These are phyloP conservation scores for Sesamia nonagrioides DNA, from an alignment of 1,140 invertebrate species.

Conservation along the genomic window DNA sequence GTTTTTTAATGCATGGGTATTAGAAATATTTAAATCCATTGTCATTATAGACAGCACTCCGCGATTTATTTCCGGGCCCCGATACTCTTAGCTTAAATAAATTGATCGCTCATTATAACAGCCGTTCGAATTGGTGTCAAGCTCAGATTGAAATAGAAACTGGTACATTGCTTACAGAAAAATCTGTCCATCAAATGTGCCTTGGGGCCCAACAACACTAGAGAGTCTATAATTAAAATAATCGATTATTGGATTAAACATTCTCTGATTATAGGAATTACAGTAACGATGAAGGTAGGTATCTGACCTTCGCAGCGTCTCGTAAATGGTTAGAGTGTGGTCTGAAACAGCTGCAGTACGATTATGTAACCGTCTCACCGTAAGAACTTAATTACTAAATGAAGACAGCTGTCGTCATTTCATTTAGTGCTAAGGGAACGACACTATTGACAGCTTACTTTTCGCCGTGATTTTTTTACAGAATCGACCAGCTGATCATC, in stretches of 20 bases:
- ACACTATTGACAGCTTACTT: no score
- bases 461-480: no score
- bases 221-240: constrained; percentile 34
- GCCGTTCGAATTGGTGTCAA: not conserved
- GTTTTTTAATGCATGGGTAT: constrained; percentile 10
- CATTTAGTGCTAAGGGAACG: no score
- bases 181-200: not conserved
- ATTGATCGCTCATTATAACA: not conserved
- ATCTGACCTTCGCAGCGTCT: constrained; percentile 26
- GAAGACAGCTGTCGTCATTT: no score
- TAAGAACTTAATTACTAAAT: no score
- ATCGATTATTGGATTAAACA: not conserved
- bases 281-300: constrained; percentile 8
- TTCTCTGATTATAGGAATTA: constrained; percentile 27
- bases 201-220: not conserved
- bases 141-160: not conserved
- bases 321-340: no score
- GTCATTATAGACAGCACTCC: not conserved
- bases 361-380: no score
- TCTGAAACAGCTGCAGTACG: no score
- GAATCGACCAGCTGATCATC: not conserved
- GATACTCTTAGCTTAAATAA: not conserved
- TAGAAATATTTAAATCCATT: constrained; percentile 25
- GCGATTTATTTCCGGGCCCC: constrained; percentile 8
- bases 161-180: not conserved